Conservation (phyloP, 2,888 invertebrate genomes). For the Chrysina gloriosa region DNA sequence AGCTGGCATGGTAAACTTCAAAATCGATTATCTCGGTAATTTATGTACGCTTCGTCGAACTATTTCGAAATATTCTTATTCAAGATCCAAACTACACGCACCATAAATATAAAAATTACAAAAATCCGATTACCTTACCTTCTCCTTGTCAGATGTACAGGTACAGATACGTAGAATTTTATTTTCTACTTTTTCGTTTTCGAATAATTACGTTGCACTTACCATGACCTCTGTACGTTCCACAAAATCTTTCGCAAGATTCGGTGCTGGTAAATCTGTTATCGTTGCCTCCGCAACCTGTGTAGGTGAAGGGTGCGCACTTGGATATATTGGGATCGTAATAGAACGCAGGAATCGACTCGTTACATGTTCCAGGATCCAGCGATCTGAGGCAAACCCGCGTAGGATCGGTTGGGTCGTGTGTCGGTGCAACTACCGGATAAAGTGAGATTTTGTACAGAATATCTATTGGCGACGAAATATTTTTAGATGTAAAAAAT, state of each 20-base stretch:
- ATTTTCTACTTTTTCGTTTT: no score
- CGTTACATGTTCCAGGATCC: conserved; percentile 78
- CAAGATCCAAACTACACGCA: no score
- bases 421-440: neutral
- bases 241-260: conserved; percentile 83
- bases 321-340: conserved; percentile 71
- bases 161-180: no score
- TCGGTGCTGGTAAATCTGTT: conserved; percentile 81
- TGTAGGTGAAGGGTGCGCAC: conserved; percentile 77
- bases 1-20: no score
- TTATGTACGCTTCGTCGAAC: no score
- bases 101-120: no score
- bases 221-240: conserved; percentile 78
- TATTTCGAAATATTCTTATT: no score
- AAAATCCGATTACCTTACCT: no score
- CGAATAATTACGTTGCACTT: no score
- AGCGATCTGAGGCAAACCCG: conserved; percentile 71
- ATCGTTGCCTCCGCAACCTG: conserved; percentile 78
- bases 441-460: neutral
- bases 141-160: no score
- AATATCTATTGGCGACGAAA: neutral
- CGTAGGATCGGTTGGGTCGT: conserved; percentile 9
- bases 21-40: no score
- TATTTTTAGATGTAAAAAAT: no score
- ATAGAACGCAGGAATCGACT: conserved; percentile 76